Evolutionary conservation across 2,797 vertebrate genomes (phyloP), one percentile per base, ranked within the genome.

Genomic region (Enteromius paludinosus): DNA sequence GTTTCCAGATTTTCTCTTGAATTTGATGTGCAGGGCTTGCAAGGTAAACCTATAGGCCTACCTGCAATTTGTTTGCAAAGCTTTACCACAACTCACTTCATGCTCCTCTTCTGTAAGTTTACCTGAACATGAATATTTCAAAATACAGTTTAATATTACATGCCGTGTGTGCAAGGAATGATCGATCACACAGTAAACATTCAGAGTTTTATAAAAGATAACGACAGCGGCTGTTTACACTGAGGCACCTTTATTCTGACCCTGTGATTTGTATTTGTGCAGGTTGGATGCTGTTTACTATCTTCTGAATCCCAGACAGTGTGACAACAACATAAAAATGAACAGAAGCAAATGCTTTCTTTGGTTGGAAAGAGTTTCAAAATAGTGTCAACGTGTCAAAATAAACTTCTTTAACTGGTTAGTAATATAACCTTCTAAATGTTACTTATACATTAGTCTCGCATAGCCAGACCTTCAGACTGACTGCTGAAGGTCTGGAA

Each of bases 131-230:
- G 5, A 79, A 71, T 35, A 41, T 4, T 61, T 74, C 41, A 59
- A 75, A 61, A 61, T 61, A 18, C 25, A 62, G 3, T 47, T 62
- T 59, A 72, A 62, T 62, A 62, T 64, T n/a, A 72, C 41, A 62
- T 35, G 8, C 25, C 41, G 72, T 35, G 15, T 62, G 54, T 33
- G 4, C 20, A 72, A 35, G 14, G 47, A 49, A 81, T 45, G 23
- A 71, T 45, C 35, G 17, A 70, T 59, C 35, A 23, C 41, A 59
- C 54, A 61, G 28, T 49, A 49, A 72, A 23, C 25, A 59, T 35
- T 18, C 12, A 23, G 23, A 71, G 25, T 62, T 80, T 33, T 59
- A 69, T 45, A 35, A 47, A 80, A 47, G 3, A 35, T 33, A 70
- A 71, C 47, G 41, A 61, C 41, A 33, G 18, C 66, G 71, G 49